Evolutionary conservation across 2,113 vertebrate genomes (phyloP).

Genomic region (Loxodonta africana): DNA sequence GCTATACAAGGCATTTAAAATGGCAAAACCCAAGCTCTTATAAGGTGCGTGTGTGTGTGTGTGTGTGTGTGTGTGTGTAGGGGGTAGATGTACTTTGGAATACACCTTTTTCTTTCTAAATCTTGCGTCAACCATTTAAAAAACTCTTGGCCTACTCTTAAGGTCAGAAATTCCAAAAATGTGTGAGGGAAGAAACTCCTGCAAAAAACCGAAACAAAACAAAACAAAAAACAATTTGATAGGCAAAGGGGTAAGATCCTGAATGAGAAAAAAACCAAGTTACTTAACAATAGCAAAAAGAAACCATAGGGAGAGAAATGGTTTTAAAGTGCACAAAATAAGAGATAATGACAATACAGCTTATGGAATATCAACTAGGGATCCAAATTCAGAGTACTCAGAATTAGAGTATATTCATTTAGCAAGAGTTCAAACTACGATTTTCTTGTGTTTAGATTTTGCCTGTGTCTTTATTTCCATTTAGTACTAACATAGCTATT

Average conservation of each 20-base stretch:
- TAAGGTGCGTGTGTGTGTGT: fast-evolving
- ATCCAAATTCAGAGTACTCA: neutral
- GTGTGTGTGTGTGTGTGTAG: no score
- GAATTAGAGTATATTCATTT: neutral
- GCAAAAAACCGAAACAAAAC: neutral
- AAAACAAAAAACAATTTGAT: neutral
- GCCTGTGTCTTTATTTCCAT: neutral
- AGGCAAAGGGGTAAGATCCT: neutral
- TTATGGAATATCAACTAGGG: neutral
- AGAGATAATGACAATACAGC: neutral
- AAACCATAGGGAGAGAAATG: neutral
- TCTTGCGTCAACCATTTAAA: neutral
- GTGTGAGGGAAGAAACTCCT: neutral
- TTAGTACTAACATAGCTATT: neutral
- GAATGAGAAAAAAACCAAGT: neutral
- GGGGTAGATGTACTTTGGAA: neutral
- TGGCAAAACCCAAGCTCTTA: neutral
- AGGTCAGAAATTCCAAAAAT: neutral
- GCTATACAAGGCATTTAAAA: neutral
- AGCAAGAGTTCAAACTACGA: neutral
- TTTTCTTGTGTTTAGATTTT: neutral
- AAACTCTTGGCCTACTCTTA: neutral
- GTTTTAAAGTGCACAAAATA: neutral
- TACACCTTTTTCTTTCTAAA: neutral
- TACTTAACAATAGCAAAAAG: neutral